Evolutionary conservation across 2,113 vertebrate genomes (phyloP).

Genomic region (Calcarius ornatus): DNA sequence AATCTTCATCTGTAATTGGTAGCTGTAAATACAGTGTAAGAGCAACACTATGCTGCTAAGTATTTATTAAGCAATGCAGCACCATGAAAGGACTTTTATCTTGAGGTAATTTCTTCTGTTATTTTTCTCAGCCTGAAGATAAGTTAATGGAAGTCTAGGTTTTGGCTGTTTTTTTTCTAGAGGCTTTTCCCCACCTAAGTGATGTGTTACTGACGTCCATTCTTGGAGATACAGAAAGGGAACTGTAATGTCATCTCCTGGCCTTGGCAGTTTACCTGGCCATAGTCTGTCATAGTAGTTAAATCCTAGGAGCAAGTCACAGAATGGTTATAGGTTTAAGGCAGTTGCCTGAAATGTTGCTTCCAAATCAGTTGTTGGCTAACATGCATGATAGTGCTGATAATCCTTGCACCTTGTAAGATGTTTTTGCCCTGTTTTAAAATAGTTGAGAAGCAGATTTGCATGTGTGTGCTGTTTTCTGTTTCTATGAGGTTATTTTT

Average conservation of each 20-base stretch:
- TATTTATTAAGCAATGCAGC: background rate
- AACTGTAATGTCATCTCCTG: background rate
- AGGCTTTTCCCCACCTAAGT: background rate
- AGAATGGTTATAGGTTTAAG: background rate
- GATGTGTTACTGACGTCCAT: background rate
- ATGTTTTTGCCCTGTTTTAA: background rate
- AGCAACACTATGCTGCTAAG: background rate
- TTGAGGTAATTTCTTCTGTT: background rate
- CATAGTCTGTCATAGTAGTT: background rate
- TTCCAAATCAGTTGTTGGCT: background rate
- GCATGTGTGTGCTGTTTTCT: background rate
- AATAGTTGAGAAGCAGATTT: background rate
- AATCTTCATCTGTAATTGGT: background rate
- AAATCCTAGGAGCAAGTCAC: background rate
- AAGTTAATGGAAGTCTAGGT: background rate
- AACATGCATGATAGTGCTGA: background rate
- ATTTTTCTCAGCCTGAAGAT: background rate
- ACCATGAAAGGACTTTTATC: background rate
- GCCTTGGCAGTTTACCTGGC: background rate
- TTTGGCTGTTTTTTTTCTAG: background rate
- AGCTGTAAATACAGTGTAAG: background rate
- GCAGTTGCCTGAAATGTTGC: background rate
- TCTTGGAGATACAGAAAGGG: background rate
- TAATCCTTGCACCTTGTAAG: background rate
- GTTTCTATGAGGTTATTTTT: background rate